Conservation (phyloP, 2,113 vertebrate genomes). For the Polypterus bichir region DNA sequence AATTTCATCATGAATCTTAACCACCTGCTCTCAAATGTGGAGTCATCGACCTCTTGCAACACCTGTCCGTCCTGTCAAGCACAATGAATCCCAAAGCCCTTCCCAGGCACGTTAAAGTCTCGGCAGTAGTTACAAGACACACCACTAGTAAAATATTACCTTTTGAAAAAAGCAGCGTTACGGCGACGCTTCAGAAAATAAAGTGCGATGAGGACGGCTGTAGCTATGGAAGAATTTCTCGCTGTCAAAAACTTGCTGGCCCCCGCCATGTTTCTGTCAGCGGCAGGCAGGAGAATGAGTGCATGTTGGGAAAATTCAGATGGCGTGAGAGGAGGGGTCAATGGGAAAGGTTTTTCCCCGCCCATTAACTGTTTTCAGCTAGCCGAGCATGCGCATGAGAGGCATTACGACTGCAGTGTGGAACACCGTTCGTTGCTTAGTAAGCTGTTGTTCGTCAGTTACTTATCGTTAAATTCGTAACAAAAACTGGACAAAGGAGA, state of each 20-base stretch:
- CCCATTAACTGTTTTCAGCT: background rate
- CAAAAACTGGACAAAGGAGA: too few species aligned
- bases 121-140: background rate
- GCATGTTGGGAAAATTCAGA: conserved; percentile 18
- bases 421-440: too few species aligned
- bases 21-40: rapidly evolving
- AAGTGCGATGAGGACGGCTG: conserved; percentile 54
- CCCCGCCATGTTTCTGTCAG: conserved; percentile 62
- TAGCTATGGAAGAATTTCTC: conserved; percentile 68
- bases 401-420: background rate
- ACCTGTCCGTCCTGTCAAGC: background rate
- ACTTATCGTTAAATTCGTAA: too few species aligned
- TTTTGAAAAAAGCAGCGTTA: conserved; percentile 19
- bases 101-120: background rate
- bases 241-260: conserved; percentile 78
- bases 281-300: conserved; percentile 11
- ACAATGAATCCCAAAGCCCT: background rate
- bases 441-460: too few species aligned
- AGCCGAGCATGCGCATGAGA: background rate
- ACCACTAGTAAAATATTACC: conserved; percentile 37
- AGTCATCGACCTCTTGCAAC: too few species aligned
- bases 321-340: conserved; percentile 35
- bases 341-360: background rate
- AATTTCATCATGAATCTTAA: too few species aligned
- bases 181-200: conserved; percentile 56